These are phyloP conservation scores for Ernsta delagoae DNA, from an alignment of 2,888 invertebrate genomes.

Conservation along the genomic window DNA sequence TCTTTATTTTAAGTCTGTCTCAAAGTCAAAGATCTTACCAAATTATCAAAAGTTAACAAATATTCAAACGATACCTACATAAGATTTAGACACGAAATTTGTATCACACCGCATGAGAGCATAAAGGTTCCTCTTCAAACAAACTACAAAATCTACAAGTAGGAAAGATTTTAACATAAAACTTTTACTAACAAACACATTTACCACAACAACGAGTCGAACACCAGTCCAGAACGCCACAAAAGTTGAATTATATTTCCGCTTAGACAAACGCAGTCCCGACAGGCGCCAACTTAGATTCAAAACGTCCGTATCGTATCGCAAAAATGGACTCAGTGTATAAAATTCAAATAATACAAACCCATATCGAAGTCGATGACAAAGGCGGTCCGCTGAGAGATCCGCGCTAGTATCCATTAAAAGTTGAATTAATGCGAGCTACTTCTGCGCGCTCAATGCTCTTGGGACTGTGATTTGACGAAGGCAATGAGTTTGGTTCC, in stretches of 20 bases:
- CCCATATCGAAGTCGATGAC: slow-evolving; percentile 63
- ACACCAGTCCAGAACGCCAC: no score
- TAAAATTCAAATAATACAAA: slow-evolving; percentile 63
- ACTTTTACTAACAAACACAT: no score
- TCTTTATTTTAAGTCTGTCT: no score
- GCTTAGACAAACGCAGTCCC: not conserved
- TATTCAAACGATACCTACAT: no score
- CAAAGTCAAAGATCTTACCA: no score
- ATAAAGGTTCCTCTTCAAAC: no score
- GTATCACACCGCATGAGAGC: no score
- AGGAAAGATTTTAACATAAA: no score
- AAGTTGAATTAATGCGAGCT: slow-evolving; percentile 68
- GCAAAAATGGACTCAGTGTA: slow-evolving; percentile 41
- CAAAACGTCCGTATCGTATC: not conserved
- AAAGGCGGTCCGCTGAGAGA: slow-evolving; percentile 57
- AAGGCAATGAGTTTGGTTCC: slow-evolving; percentile 5
- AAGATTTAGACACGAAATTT: no score
- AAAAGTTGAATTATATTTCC: slow-evolving; percentile 12
- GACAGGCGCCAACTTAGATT: slow-evolving; percentile 4
- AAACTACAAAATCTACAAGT: no score
- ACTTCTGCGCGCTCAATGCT: slow-evolving; percentile 14
- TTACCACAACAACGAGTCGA: no score
- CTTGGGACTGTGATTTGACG: slow-evolving; percentile 27
- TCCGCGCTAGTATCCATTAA: slow-evolving; percentile 63
- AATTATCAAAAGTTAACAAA: no score